Evolutionary conservation across 1,140 invertebrate species (phyloP), one percentile per base, ranked within the genome.

Genomic region (Calycopis cecrops): DNA sequence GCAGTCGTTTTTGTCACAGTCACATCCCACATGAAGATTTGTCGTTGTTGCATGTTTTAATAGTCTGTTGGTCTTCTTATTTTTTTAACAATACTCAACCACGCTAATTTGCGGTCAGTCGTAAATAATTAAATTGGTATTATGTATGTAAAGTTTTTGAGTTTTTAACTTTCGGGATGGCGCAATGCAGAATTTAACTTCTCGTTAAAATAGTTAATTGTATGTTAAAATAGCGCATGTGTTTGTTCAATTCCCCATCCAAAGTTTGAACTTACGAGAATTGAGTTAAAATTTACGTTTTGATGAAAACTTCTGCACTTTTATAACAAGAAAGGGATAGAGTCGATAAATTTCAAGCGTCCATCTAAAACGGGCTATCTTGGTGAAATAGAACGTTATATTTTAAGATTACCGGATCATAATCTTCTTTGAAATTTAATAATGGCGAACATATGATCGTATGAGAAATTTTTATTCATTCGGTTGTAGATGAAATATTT

Each of bases 351-450:
- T 77, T 77, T 69, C 66, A 66, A 73, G 63, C 56, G 67, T 65
- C 65, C 69, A 67, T 66, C 66, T 65, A 54, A 71, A 75, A 72
- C 66, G 70, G 69, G 63, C 68, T 69, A 55, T 60, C 56, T 75
- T 63, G 71, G 68, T 63, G 69, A 73, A 71, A 76, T 65, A 75
- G 60, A 69, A 71, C 66, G 68, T 73, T 70, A 73, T 74, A 79
- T 74, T 76, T 79, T 66, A 78, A 74, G 67, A 78, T 78, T 76
- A 74, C 69, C 67, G 61, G 66, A 74, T 76, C 73, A 59, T 79
- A 79, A 80, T 79, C 72, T 73, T 66, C 65, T 73, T 71, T 69
- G 71, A 79, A 79, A 78, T 80, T 79, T 79, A 76, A 79, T 84
- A 80, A 73, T 73, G 61, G 67, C 56, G 58, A 72, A 69, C 68